A percentile compares a stretch with the other conserved stretches of the same genome.
These are phyloP conservation scores for Cantharis rustica DNA, from an alignment of 2,888 invertebrate genomes.

Conservation along the genomic window DNA sequence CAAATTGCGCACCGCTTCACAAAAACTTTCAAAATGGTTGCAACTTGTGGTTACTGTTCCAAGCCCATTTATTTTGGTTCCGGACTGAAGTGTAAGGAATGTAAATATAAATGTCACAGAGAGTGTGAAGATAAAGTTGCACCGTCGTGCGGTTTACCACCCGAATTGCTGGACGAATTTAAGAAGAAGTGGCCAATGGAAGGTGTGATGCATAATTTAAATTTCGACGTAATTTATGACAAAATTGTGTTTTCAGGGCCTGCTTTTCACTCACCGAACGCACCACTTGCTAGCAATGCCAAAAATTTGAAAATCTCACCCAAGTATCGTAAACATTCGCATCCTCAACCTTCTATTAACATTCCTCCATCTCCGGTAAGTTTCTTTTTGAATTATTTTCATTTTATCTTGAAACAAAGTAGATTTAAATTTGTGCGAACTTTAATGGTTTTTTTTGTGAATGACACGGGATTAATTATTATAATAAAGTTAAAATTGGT, in stretches of 20 bases:
- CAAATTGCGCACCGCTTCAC: slow-evolving; percentile 89
- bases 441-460: neutral
- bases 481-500: neutral
- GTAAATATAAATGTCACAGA: slow-evolving; percentile 88
- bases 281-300: slow-evolving; percentile 53
- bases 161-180: slow-evolving; percentile 81
- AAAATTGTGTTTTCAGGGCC: slow-evolving; percentile 31
- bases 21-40: slow-evolving; percentile 86
- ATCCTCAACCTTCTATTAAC: slow-evolving; percentile 62
- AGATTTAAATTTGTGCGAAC: neutral
- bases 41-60: slow-evolving; percentile 88
- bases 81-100: slow-evolving; percentile 89
- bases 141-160: slow-evolving; percentile 90
- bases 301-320: slow-evolving; percentile 53
- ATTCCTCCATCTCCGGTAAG: slow-evolving; percentile 63
- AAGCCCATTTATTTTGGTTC: slow-evolving; percentile 65
- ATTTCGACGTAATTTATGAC: neutral
- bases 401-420: neutral
- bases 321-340: slow-evolving; percentile 60
- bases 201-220: slow-evolving; percentile 45
- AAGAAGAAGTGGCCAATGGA: slow-evolving; percentile 74
- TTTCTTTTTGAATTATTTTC: slow-evolving; percentile 14
- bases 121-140: slow-evolving; percentile 92
- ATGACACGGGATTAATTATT: neutral
- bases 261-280: slow-evolving; percentile 57